Base-by-base conservation (phyloP, 2,797 vertebrate genomes). In the Chelon labrosus region DNA sequence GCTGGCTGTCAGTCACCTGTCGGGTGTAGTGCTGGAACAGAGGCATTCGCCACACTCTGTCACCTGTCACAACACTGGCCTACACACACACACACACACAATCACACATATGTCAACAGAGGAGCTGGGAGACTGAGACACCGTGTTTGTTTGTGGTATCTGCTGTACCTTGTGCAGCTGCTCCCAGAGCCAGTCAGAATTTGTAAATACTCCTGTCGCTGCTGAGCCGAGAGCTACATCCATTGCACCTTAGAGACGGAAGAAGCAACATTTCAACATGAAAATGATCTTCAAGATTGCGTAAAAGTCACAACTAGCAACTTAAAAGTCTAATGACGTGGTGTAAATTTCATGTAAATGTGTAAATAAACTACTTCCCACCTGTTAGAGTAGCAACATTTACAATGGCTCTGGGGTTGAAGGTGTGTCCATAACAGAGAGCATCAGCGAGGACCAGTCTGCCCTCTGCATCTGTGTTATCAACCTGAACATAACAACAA, bases 41-140 rank as follows among this genome's bases (percentile, higher is more conserved):
- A 71, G 98, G 98, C 98, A 99, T 99, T 80, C 98, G 95, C 98
- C 98, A 99, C 63, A 99, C 96, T 77, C 98, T 93, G 92, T 99
- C 98, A 50, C 98, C 98, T 5, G 97, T 99, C 79, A 97, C 88
- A 77, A 97, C 68, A 71, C 98, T 97, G 42, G 98, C 97, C 98
- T 99, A 94, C 47, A 69, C 11, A 71, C n/a, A 78, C 27, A 44
- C 42, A 44, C 14, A 44, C 14, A 75, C 49, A 73, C 31, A 35
- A 35, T 2, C 31, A 35, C 60, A 39, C 27, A 72, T 68, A 25
- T 6, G 20, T 91, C 78, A 88, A 58, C 47, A 81, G 50, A 74
- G 41, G 37, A 74, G 25, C 59, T 65, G 56, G 50, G 46, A 69
- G 16, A 53, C 62, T 35, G 16, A 73, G 39, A 56, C 13, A 22